Conservation (phyloP, 2,113 vertebrate genomes). For the rabbit (Oryctolagus cuniculus) region mOryCun1.1 NC_091436.1:56171501-56172000, state of each 20-base stretch:
- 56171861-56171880: not conserved
- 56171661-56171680: slow-evolving; percentile 10
- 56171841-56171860: not conserved
- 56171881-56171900: not conserved
- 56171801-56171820: not conserved
- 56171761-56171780: not conserved
- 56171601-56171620: slow-evolving; percentile 25
- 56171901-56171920: not conserved
- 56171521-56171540: slow-evolving; percentile 50
- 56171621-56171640: slow-evolving; percentile 15
- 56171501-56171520: not conserved
- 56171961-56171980: not conserved
- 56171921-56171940: not conserved
- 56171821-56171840: not conserved
- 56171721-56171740: not conserved
- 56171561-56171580: not conserved
- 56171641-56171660: not conserved
- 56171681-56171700: not conserved
- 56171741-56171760: not conserved
- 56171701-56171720: slow-evolving; percentile 1
- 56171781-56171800: not conserved
- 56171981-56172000: not conserved
- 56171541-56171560: too few species aligned
- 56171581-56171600: not conserved
- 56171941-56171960: not conserved